phyloP scores from a whole-genome alignment of 1,140 invertebrate genomes.

The Bathynomus jamesi region DNA sequence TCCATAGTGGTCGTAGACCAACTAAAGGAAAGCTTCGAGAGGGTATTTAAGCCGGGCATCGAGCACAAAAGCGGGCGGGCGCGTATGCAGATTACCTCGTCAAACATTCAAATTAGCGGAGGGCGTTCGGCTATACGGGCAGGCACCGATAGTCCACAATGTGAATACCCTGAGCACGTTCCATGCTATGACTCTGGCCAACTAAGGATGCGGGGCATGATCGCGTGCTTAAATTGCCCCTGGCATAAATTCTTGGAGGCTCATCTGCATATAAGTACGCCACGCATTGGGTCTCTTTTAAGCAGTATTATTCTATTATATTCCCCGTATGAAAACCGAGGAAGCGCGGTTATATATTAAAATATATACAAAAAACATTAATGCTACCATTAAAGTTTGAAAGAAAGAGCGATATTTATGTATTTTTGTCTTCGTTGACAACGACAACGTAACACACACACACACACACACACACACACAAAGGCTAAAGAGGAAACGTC shows the following conservation, averaged over 20 bases:
- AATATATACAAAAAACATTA: too few relatives aligned
- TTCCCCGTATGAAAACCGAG: neutral
- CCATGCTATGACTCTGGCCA: neutral
- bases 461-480: too few relatives aligned
- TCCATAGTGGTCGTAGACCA: neutral
- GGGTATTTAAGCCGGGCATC: neutral
- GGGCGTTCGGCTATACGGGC: neutral
- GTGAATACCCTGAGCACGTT: neutral
- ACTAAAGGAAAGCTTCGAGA: neutral
- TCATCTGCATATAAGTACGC: neutral
- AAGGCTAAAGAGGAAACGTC: too few relatives aligned
- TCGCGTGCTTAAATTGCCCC: neutral
- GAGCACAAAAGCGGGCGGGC: neutral
- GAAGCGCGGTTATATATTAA: neutral
- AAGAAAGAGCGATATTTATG: too few relatives aligned
- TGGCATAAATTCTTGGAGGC: neutral
- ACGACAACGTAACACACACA: too few relatives aligned
- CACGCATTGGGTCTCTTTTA: neutral
- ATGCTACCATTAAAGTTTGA: too few relatives aligned
- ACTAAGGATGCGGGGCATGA: neutral
- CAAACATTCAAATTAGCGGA: neutral
- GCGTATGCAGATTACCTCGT: neutral
- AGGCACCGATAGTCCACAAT: neutral
- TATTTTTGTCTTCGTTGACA: too few relatives aligned
- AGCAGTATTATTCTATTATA: neutral